A percentile compares a stretch with the other conserved stretches of the same genome.
Evolutionary conservation across 2,113 vertebrate species (phyloP).

Genomic region (Grallaria varia): DNA sequence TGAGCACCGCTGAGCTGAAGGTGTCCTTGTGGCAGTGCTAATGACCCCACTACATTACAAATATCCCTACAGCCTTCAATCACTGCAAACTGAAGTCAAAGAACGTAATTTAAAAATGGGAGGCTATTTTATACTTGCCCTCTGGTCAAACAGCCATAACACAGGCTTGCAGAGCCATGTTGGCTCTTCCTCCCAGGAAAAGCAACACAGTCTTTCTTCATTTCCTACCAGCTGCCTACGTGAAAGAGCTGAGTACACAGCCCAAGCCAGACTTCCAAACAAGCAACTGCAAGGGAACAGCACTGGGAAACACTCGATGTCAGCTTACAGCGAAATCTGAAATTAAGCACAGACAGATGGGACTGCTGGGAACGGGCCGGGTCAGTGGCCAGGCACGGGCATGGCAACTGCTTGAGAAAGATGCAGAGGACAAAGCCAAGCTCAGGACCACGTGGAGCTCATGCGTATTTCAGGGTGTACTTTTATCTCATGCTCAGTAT

Average conservation of each 20-base stretch:
- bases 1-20: background rate
- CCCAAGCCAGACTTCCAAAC: constrained; percentile 8
- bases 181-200: background rate
- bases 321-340: background rate
- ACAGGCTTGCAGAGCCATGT: constrained; percentile 1
- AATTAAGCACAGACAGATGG: background rate
- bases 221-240: background rate
- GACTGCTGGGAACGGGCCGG: background rate
- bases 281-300: background rate
- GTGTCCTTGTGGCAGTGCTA: background rate
- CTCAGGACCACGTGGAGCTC: constrained; percentile 32
- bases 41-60: background rate
- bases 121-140: constrained; percentile 30
- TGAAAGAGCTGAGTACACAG: background rate
- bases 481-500: constrained; percentile 61
- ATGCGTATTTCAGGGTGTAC: constrained; percentile 19
- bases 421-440: constrained; percentile 55
- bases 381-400: background rate
- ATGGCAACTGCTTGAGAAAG: background rate
- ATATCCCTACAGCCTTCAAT: constrained; percentile 17
- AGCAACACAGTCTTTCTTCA: background rate
- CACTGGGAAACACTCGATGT: background rate
- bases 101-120: constrained; percentile 22
- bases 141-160: background rate
- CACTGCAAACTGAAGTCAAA: constrained; percentile 32